Conservation (phyloP, 2,888 invertebrate species). For the Drosophila gaucha region DNA sequence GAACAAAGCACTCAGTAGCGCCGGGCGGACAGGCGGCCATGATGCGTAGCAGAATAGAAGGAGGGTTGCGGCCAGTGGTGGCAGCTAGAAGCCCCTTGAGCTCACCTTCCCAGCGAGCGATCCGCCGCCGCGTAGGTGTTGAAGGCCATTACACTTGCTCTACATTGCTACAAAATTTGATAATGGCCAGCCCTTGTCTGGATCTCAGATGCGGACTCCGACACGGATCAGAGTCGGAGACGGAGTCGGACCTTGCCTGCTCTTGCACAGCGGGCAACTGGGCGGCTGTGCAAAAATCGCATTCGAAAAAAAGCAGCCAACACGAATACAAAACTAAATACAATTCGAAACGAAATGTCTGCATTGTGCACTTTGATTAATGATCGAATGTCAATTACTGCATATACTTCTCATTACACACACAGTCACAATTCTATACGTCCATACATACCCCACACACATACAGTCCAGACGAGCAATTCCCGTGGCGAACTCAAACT, state of each 20-base stretch:
- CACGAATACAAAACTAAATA: slow-evolving; percentile 71
- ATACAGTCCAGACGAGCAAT: slow-evolving; percentile 22
- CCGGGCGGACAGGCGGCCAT: slow-evolving; percentile 57
- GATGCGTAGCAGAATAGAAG: slow-evolving; percentile 21
- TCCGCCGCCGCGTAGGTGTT: slow-evolving; percentile 53
- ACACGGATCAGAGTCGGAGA: neutral
- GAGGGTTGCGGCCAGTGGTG: slow-evolving; percentile 6
- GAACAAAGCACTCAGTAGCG: slow-evolving; percentile 71
- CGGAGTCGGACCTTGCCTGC: neutral
- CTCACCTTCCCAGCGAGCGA: slow-evolving; percentile 21
- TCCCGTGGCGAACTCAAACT: slow-evolving; percentile 32
- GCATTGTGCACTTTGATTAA: slow-evolving; percentile 85
- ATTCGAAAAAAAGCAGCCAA: slow-evolving; percentile 26
- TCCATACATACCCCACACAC: slow-evolving; percentile 1
- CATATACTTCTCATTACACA: slow-evolving; percentile 63
- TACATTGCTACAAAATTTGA: slow-evolving; percentile 41
- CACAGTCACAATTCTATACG: slow-evolving; percentile 11
- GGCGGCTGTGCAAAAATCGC: slow-evolving; percentile 42
- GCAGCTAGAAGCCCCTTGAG: slow-evolving; percentile 19
- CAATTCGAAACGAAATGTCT: slow-evolving; percentile 82
- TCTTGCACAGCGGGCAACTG: slow-evolving; percentile 45
- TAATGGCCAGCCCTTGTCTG: slow-evolving; percentile 32
- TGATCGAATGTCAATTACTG: slow-evolving; percentile 85
- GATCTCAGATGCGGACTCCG: neutral
- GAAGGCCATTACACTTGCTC: slow-evolving; percentile 66